A percentile compares a stretch with the other conserved stretches of the same genome.
These are phyloP conservation scores for Myrmecobius fasciatus DNA, from an alignment of 2,113 vertebrate species.

Conservation along the genomic window DNA sequence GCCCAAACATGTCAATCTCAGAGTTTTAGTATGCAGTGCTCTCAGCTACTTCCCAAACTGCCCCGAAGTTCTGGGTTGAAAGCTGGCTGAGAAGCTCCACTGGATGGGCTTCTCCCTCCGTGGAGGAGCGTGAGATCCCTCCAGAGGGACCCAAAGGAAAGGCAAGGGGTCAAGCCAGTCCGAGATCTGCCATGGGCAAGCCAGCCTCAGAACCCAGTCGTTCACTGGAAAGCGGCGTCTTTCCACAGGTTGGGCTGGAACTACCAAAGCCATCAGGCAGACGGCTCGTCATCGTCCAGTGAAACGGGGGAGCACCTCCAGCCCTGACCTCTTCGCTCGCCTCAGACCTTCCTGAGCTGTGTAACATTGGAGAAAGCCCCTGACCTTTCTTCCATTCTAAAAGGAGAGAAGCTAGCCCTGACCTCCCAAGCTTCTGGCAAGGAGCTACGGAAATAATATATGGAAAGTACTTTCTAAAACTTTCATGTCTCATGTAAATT, in stretches of 20 bases:
- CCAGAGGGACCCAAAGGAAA: neutral
- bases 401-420: neutral
- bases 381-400: neutral
- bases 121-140: neutral
- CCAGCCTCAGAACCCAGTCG: neutral
- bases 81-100: neutral
- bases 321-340: neutral
- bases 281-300: neutral
- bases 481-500: neutral
- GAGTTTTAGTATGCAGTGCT: slow-evolving; percentile 44
- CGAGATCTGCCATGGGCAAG: neutral
- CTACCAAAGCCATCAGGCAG: neutral
- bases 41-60: slow-evolving; percentile 42
- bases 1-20: slow-evolving; percentile 68
- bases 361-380: neutral
- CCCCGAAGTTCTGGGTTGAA: neutral
- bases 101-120: neutral
- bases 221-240: neutral
- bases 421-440: neutral
- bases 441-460: neutral
- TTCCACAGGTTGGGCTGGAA: neutral
- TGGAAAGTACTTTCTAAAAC: neutral
- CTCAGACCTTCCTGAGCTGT: neutral
- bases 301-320: neutral
- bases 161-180: neutral